Conservation (phyloP, 2,113 vertebrate species). For the Boleophthalmus pectinirostris region DNA sequence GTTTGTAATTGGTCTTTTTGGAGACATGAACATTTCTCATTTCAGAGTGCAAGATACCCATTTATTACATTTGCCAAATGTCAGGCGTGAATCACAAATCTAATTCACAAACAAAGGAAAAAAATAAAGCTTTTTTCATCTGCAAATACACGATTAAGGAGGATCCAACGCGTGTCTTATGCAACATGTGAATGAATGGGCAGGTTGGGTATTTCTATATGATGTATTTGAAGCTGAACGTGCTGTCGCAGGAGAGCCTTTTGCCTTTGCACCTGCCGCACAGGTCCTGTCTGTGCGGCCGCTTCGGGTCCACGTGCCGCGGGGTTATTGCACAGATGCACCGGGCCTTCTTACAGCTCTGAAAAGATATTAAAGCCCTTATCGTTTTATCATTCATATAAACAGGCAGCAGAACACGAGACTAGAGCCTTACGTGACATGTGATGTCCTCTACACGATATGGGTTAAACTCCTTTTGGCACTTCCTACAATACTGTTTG, state of each 20-base stretch:
- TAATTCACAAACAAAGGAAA: constrained; percentile 62
- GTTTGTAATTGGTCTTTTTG: background rate
- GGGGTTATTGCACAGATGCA: constrained; percentile 87
- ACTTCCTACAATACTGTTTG: constrained; percentile 94
- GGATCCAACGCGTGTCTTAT: background rate
- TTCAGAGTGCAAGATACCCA: constrained; percentile 55
- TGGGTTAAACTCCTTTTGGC: constrained; percentile 93
- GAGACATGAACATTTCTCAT: background rate
- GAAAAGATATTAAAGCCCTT: constrained; percentile 8
- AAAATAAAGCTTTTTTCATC: constrained; percentile 43
- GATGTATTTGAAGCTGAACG: constrained; percentile 98
- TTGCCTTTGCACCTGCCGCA: constrained; percentile 97
- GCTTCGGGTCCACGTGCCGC: constrained; percentile 93
- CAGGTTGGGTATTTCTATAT: constrained; percentile 71
- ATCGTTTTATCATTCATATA: background rate
- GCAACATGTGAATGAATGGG: background rate
- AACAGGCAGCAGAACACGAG: fast-evolving
- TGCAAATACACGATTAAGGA: constrained; percentile 5
- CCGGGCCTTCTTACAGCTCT: constrained; percentile 91
- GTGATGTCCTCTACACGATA: constrained; percentile 95
- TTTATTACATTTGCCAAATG: constrained; percentile 60
- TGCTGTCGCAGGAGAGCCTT: constrained; percentile 94
- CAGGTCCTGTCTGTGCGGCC: constrained; percentile 94
- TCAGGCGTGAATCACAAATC: constrained; percentile 22
- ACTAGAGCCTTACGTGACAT: constrained; percentile 83